phyloP scores from a whole-genome alignment of 2,113 vertebrate genomes.

The Phyllopteryx taeniolatus region DNA sequence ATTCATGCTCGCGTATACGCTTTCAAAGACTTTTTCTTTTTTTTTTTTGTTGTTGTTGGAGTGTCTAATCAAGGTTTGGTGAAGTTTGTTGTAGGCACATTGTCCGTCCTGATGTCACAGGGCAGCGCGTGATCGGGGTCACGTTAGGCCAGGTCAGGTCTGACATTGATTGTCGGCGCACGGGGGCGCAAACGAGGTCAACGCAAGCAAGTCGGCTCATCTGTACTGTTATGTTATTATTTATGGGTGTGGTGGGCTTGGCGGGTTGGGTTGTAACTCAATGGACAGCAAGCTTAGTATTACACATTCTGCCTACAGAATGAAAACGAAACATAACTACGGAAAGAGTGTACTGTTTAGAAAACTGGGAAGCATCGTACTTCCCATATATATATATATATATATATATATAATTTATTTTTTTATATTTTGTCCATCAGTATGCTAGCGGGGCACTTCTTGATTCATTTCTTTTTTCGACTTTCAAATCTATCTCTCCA shows the following conservation, averaged over 20 bases:
- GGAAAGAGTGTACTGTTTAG: too few species aligned
- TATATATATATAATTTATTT: too few species aligned
- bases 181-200: background rate
- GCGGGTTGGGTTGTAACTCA: background rate
- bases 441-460: too few species aligned
- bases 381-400: too few species aligned
- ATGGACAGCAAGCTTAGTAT: background rate
- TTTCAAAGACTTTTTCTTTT: conserved; percentile 18
- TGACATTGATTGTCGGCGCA: background rate
- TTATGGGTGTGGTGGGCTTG: conserved; percentile 15
- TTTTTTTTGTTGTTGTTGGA: background rate
- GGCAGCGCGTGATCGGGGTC: conserved; percentile 12
- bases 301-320: background rate
- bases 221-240: conserved; percentile 12
- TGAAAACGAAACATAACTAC: too few species aligned
- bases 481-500: too few species aligned
- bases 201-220: background rate
- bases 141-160: conserved; percentile 37
- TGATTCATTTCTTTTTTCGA: too few species aligned
- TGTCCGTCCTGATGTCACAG: conserved; percentile 35
- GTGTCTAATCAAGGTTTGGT: background rate
- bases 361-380: too few species aligned
- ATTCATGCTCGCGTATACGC: background rate
- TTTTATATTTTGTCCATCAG: too few species aligned
- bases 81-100: conserved; percentile 16